Percentiles rank a stretch among this genome's conserved stretches.
phyloP scores from a whole-genome alignment of 2,888 invertebrate species.

The Thymelicus lineola region DNA sequence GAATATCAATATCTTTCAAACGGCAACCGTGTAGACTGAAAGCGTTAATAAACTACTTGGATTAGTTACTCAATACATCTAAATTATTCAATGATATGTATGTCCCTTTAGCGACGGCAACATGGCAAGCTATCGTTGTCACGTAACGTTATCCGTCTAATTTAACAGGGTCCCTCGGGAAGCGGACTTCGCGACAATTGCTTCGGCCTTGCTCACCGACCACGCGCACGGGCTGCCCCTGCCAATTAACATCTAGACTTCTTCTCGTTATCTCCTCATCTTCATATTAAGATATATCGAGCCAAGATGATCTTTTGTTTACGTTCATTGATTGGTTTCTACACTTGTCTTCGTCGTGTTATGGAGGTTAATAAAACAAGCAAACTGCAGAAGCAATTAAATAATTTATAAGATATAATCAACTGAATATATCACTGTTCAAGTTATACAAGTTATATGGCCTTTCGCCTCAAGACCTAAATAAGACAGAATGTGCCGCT shows the following conservation, averaged over 20 bases:
- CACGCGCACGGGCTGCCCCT: conserved; percentile 40
- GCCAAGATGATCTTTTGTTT: not conserved
- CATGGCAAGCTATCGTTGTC: conserved; percentile 24
- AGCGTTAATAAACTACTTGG: too few relatives aligned
- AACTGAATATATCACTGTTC: too few relatives aligned
- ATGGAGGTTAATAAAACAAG: too few relatives aligned
- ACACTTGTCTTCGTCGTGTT: too few relatives aligned
- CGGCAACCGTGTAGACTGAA: too few relatives aligned
- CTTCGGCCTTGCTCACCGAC: conserved; percentile 51
- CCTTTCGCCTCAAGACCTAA: too few relatives aligned
- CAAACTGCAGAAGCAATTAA: too few relatives aligned
- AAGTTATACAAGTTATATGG: too few relatives aligned
- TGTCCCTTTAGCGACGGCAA: not conserved
- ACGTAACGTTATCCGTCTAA: conserved; percentile 39
- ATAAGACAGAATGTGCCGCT: too few relatives aligned
- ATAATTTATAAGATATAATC: too few relatives aligned
- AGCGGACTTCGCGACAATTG: conserved; percentile 46
- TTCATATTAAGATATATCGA: conserved; percentile 12
- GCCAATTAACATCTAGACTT: conserved; percentile 18
- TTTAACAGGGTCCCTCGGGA: conserved; percentile 49
- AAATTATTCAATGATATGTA: not conserved
- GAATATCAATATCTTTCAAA: too few relatives aligned
- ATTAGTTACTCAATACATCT: too few relatives aligned
- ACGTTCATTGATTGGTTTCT: not conserved
- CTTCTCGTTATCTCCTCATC: conserved; percentile 17